Evolutionary conservation across 2,797 vertebrate genomes (phyloP).

Genomic region (Smutsia gigantea): DNA sequence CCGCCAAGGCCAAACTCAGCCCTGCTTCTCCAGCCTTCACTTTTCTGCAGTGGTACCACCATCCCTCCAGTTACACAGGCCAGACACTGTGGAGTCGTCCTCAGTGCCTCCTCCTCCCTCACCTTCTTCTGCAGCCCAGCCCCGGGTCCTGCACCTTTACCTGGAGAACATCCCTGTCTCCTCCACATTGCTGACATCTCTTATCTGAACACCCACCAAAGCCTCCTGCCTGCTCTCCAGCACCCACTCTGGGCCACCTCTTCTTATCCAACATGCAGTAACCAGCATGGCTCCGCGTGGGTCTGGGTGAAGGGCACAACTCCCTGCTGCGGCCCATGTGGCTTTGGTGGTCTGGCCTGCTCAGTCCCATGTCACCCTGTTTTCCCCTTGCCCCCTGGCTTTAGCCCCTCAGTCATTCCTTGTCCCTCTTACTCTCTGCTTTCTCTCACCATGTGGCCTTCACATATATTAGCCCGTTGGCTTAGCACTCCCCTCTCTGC

Average conservation of each 20-base stretch:
- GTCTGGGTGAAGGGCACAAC: neutral
- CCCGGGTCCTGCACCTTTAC: neutral
- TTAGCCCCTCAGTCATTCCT: neutral
- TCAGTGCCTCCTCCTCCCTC: too few relatives aligned
- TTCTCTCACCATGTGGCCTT: neutral
- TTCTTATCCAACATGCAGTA: neutral
- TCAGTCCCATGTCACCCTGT: neutral
- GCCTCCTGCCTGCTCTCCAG: neutral
- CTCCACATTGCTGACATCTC: neutral
- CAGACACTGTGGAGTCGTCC: neutral
- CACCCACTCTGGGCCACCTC: too few relatives aligned
- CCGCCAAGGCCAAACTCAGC: neutral
- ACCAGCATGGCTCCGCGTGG: neutral
- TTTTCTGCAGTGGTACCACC: neutral
- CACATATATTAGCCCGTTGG: accelerated
- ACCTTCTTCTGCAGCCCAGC: neutral
- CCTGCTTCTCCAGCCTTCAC: neutral
- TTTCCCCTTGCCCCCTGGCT: neutral
- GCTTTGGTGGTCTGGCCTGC: neutral
- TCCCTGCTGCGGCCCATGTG: neutral
- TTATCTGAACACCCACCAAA: neutral
- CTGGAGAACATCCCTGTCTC: neutral
- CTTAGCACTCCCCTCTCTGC: neutral
- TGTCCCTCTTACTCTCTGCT: neutral
- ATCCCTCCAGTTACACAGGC: neutral